Base-by-base conservation (phyloP, 2,888 invertebrate genomes). In the Anticlea derivata region DNA sequence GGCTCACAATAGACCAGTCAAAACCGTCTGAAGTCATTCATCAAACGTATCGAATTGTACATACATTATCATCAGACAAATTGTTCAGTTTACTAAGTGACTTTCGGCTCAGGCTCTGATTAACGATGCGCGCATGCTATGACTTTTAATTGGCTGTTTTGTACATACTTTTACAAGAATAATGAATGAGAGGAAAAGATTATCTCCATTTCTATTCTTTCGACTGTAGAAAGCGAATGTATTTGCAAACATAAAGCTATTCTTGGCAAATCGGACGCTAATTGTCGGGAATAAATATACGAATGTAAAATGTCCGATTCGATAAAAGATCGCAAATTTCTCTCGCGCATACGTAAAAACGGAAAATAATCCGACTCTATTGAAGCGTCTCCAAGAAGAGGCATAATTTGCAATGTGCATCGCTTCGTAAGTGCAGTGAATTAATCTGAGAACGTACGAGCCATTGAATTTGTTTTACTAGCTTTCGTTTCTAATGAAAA, bases 401-500 rank as follows among this genome's bases (percentile, higher is more conserved):
- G 68, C 71, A 74, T 78, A 71, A 76, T 75, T 73, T 73, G 69
- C 71, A 68, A 73, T 68, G 70, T 70, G 70, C 67, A 53, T 63
- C 50, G 68, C 63, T 63, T 67, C 64, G 57, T 65, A 69, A 62
- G 60, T 61, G 62, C 55, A 68, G 71, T 66, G 70, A 73, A 78
- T 74, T 72, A 73, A 75, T 74, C 73, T 74, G 73, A 71, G 73
- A 75, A 66, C 57, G 63, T 66, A 71, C 71, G 64, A 75, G 66
- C 75, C 65, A 80, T 80, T 78, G 72, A 75, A 75, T 76, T 68
- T 71, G 76, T 76, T 76, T 78, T 72, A 70, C 71, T 63, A 62
- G 76, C 82, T 85, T 83, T 83, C 82, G 60, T 75, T 80, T 80
- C 64, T 68, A 65, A 75, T 70, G 75, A 80, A 81, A 80, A 83